Base-by-base conservation (phyloP, 2,888 invertebrate genomes). In the Prosopocoilus inquinatus region DNA sequence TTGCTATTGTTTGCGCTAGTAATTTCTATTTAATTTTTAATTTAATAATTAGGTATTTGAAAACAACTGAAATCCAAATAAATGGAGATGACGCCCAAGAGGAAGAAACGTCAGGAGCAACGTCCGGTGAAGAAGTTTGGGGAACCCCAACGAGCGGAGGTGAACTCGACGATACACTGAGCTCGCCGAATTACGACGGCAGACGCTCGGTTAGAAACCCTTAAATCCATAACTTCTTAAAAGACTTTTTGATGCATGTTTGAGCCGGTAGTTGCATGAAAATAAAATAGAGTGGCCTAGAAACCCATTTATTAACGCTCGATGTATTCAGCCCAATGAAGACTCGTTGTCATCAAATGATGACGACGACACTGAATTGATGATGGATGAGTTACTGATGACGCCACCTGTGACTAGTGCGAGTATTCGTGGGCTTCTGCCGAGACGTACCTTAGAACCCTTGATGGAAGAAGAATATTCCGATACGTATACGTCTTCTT, bases 121-220 rank as follows among this genome's bases (percentile, higher is more conserved):
- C 87, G 0, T 91, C 91, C 2, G 91, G 91, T 0, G 91, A 92
- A 74, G 92, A 93, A 68, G 88, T 91, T 16, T 93, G 92, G 92
- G 92, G 92, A 0, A 92, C 92, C 0, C 92, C 92, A 2, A 92
- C 91, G 0, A 91, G 91, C 63, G 91, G 91, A 2, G 91, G 91
- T 15, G 85, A 91, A 36, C 85, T 90, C 62, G 91, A 91, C 65
- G 90, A 91, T 61, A 78, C 79, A 53, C 69, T 80, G 15, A 75
- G 74, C 60, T 80, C 86, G 8, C 86, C 82, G 2, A 82, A 85
- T 70, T 87, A 85, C 33, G 88, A 88, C 59, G 84, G 82, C 69
- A 85, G 86, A 60, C 69, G 71, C 61, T 75, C 76, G 71, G 76
- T 75, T 63, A 69, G 70, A 41, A 50, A 33, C 12, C 13, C 34